Evolutionary conservation across 2,888 invertebrate genomes (phyloP).

Genomic region (Ceratothoa steindachneri): DNA sequence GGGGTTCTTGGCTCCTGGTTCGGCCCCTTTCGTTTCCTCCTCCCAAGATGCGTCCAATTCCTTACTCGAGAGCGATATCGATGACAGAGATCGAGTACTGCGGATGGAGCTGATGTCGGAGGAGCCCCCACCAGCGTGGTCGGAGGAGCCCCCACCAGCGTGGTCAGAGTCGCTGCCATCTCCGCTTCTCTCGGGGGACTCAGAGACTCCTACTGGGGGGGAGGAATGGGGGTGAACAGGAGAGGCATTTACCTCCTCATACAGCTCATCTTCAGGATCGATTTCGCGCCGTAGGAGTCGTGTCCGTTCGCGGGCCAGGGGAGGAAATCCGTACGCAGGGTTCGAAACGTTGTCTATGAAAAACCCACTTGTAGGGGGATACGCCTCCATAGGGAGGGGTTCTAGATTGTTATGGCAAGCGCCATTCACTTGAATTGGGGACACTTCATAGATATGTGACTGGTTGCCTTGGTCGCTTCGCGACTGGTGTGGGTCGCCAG

Average conservation of each 20-base stretch:
- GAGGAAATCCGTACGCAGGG: neutral
- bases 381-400: neutral
- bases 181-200: neutral
- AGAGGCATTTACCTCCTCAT: neutral
- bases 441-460: too few relatives aligned
- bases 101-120: neutral
- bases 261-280: neutral
- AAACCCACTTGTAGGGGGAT: neutral
- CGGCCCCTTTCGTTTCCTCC: neutral
- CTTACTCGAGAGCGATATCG: neutral
- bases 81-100: neutral
- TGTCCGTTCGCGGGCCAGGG: neutral
- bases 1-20: neutral
- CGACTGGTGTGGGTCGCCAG: neutral
- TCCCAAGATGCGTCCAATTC: neutral
- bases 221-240: neutral
- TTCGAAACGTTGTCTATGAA: conserved; percentile 9
- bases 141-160: neutral
- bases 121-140: neutral
- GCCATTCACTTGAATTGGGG: neutral
- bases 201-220: neutral
- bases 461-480: neutral
- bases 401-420: neutral
- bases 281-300: neutral
- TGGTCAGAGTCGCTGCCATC: neutral